Base-by-base conservation (phyloP, 2,797 vertebrate species). In the Xiphophorus birchmanni region DNA sequence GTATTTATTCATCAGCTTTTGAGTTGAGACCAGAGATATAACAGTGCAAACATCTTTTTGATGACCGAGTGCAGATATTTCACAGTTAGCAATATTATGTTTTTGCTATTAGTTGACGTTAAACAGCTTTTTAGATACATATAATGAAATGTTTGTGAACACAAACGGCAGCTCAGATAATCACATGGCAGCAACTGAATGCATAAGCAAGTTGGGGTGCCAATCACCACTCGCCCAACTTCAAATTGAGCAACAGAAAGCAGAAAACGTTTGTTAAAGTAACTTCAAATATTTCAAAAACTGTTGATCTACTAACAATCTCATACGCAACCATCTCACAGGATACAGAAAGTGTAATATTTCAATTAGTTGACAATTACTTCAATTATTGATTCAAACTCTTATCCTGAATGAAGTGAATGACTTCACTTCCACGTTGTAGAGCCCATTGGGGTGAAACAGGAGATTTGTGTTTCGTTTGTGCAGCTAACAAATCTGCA, bases 1-100 rank as follows among this genome's bases (percentile, higher is more conserved):
- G 80, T 84, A 85, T 90, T 89, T 77, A 87, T 81, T 77, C 23
- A n/a, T 79, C 82, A 80, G 44, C 84, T 90, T 90, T 84, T 63
- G 60, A 35, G 32, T 42, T 69, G 18, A 13, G 10, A 23, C 9
- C 18, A 23, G 37, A 40, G 18, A 69, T 42, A 10, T 12, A 67
- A 67, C 18, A 10, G 63, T 4, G 35, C 37, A 18, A 42, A 69
- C 9, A 42, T 69, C 11, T 42, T 69, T 40, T 13, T 69, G 10
- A 69, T 40, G 18, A 42, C 2, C 11, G 21, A 69, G 65, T 23
- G 63, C 8, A 67, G 63, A 67, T 40, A 9, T 40, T 17, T 67
- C 17, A 37, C 7, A 42, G 10, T 23, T 12, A 23, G 13, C 35
- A 40, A 67, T 69, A 42, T 69, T 69, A 23, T 42, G 21, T 5